phyloP scores from a whole-genome alignment of 2,888 invertebrate species.

The Galeruca laticollis region DNA sequence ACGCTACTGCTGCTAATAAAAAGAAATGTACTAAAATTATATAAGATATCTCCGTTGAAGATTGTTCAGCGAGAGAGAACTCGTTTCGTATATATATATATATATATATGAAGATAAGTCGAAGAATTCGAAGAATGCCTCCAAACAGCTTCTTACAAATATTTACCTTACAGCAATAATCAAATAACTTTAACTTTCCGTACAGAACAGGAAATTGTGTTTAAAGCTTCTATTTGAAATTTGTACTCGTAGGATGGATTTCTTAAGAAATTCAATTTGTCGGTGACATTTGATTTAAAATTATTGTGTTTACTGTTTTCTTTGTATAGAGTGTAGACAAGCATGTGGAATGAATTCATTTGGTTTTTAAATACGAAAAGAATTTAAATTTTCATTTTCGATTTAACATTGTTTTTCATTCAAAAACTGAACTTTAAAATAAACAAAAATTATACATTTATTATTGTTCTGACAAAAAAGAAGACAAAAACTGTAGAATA shows the following conservation, averaged over 20 bases:
- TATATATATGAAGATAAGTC: slow-evolving; percentile 47
- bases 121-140: slow-evolving; percentile 57
- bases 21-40: slow-evolving; percentile 42
- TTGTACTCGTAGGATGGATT: background rate
- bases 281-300: too few relatives aligned
- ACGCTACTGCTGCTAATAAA: slow-evolving; percentile 22
- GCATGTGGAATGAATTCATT: too few relatives aligned
- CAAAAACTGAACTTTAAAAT: too few relatives aligned
- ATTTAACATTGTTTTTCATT: too few relatives aligned
- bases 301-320: too few relatives aligned
- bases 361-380: too few relatives aligned
- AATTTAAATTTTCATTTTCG: too few relatives aligned
- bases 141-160: slow-evolving; percentile 57
- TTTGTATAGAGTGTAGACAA: too few relatives aligned
- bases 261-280: too few relatives aligned
- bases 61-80: slow-evolving; percentile 49
- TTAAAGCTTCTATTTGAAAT: slow-evolving; percentile 12
- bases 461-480: too few relatives aligned
- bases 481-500: too few relatives aligned
- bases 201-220: slow-evolving; percentile 54
- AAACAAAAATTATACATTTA: too few relatives aligned
- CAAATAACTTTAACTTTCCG: slow-evolving; percentile 53
- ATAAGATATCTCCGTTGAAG: slow-evolving; percentile 49
- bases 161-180: slow-evolving; percentile 59
- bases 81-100: slow-evolving; percentile 46